Conservation (phyloP, 2,113 vertebrate genomes). For the Sialia sialis region DNA sequence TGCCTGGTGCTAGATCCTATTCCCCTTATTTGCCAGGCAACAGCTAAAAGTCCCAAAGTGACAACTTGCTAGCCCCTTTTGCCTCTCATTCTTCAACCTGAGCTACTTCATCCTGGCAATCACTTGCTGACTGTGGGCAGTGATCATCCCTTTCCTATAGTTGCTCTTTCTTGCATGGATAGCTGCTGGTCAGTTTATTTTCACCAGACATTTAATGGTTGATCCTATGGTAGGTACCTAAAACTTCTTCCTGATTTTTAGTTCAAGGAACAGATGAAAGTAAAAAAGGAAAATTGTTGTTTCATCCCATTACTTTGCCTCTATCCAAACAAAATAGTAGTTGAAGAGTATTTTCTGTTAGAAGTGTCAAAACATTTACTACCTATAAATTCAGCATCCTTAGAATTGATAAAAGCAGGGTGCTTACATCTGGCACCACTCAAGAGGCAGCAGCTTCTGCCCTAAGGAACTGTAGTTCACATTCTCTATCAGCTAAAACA, state of each 20-base stretch:
- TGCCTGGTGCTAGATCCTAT: neutral
- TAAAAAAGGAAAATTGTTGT: neutral
- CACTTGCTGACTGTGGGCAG: neutral
- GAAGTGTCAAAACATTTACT: neutral
- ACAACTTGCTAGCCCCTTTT: neutral
- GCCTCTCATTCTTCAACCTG: neutral
- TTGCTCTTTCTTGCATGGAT: neutral
- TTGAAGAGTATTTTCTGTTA: neutral
- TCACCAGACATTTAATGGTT: neutral
- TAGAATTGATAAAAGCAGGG: neutral
- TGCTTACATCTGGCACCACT: neutral
- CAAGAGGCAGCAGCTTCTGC: neutral
- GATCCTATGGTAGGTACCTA: neutral
- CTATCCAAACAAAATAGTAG: neutral
- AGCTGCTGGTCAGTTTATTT: neutral
- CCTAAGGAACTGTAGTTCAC: neutral
- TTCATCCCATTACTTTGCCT: neutral
- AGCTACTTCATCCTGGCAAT: neutral
- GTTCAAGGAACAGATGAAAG: neutral
- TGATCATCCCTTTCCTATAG: neutral
- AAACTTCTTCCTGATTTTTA: neutral
- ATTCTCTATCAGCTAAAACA: neutral
- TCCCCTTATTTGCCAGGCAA: neutral
- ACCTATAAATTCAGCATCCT: neutral
- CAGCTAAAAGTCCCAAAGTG: neutral